Evolutionary conservation across 1,140 invertebrate genomes (phyloP), one percentile per base, ranked within the genome.

Genomic region (Gyrodactylus salaris): DNA sequence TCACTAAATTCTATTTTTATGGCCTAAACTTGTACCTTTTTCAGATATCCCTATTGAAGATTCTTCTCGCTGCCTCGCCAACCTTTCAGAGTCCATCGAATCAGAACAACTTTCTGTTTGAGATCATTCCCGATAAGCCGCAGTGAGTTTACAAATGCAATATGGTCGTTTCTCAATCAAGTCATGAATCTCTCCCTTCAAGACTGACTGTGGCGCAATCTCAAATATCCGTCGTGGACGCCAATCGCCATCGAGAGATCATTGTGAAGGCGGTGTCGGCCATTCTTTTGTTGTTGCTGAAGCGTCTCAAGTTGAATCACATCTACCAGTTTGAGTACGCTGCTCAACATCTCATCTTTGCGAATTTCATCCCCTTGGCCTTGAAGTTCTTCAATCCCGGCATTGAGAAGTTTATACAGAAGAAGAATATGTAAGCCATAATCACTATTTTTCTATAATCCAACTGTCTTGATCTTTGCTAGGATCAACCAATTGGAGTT

Each of bases 311-410:
- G 83, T 83, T 97, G n/a, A 98, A 96, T 83, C 94, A 99, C 80
- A 85, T 97, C 20, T 98, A 97, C 81, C 83, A 97, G 82, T 99
- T 97, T 84, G 95, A 99, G 82, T 97, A 94, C 78, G 92, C 97
- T 86, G 91, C 90, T 0, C 93, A 98, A 80, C 93, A 98, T 83
- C 83, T 98, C 72, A 92, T 98, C 20, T 96, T 98, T 84, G 93
- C 94, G 74, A 99, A 99, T 81, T 98, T 94, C 79, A 95, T 99
- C 79, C 94, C 95, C 1, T 82, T 99, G 23, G 89, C 99, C 24
- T 83, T 99, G 20, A 99, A 99, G 79, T 98, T 99, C 83, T 91
- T 99, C 78, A 98, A 98, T 83, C 94, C 98, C 80, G 95, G 96
- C 78, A 95, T 98, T 34, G 85, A 89, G 77, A 87, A 88, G 54